Conservation (phyloP, 2,797 vertebrate species). For the Myoxocephalus aenaeus region DNA sequence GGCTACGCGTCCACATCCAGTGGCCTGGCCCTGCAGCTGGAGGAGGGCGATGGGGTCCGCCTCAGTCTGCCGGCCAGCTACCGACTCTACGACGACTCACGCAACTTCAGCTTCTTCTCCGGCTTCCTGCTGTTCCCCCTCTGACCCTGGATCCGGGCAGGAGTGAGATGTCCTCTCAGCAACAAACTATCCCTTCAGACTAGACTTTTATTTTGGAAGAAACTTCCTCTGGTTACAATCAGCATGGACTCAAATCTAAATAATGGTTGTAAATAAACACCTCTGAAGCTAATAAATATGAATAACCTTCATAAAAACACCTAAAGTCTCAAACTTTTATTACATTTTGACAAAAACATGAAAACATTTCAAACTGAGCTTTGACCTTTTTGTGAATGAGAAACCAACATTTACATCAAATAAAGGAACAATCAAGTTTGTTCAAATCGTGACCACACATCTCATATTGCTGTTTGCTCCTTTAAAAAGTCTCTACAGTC, state of each 20-base stretch:
- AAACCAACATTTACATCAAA: conserved; percentile 4
- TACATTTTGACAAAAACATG: conserved; percentile 27
- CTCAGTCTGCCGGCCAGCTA: conserved; percentile 76
- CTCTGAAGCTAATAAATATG: not conserved
- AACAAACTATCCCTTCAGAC: not conserved
- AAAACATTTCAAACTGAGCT: conserved; percentile 8
- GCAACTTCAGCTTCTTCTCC: conserved; percentile 73
- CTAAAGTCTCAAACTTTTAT: conserved; percentile 31
- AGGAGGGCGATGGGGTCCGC: conserved; percentile 51
- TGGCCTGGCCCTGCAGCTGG: conserved; percentile 54
- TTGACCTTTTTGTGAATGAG: conserved; percentile 13
- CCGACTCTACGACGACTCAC: conserved; percentile 75
- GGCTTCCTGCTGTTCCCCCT: conserved; percentile 74
- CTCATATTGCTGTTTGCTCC: conserved; percentile 16
- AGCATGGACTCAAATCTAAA: not conserved
- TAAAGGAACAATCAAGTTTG: conserved; percentile 5
- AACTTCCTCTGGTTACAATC: conserved; percentile 4
- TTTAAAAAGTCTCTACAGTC: conserved; percentile 18
- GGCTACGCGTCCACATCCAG: conserved; percentile 64
- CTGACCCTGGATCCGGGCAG: conserved; percentile 9
- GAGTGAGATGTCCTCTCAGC: not conserved
- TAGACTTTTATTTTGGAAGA: conserved; percentile 8
- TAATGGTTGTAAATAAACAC: not conserved
- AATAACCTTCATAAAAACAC: not conserved
- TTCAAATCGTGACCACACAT: conserved; percentile 1